Conservation (phyloP, 2,797 vertebrate genomes). For the Semotilus atromaculatus region DNA sequence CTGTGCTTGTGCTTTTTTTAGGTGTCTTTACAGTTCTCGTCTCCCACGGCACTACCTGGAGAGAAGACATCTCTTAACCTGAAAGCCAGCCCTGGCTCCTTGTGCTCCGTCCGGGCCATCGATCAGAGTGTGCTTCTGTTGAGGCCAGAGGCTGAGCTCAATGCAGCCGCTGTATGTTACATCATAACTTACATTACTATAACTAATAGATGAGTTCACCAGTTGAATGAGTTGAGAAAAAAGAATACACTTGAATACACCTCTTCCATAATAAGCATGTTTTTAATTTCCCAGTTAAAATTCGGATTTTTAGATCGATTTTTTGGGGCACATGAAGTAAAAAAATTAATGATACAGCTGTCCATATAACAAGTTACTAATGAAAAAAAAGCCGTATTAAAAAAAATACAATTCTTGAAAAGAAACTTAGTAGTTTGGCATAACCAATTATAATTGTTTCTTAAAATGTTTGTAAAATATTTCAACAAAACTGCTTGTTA, state of each 20-base stretch:
- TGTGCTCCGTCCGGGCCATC: conserved; percentile 87
- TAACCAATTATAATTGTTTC: not conserved
- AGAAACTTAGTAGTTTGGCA: not conserved
- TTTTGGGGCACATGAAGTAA: not conserved
- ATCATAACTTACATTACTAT: not conserved
- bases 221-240: not conserved
- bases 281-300: not conserved
- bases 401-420: not conserved
- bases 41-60: conserved; percentile 76
- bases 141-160: conserved; percentile 80
- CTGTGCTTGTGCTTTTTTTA: conserved; percentile 59
- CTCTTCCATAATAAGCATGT: not conserved
- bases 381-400: not conserved
- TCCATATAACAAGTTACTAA: not conserved
- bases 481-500: not conserved
- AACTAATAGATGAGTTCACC: not conserved
- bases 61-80: conserved; percentile 73
- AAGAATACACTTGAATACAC: too few species aligned
- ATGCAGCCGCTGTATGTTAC: conserved; percentile 72
- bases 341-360: not conserved
- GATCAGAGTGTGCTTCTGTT: conserved; percentile 87
- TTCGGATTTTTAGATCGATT: not conserved
- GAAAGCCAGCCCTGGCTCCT: conserved; percentile 76
- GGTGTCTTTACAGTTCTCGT: conserved; percentile 82
- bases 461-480: not conserved